Base-by-base conservation (phyloP, 2,888 invertebrate genomes). In the Seira ritae region DNA sequence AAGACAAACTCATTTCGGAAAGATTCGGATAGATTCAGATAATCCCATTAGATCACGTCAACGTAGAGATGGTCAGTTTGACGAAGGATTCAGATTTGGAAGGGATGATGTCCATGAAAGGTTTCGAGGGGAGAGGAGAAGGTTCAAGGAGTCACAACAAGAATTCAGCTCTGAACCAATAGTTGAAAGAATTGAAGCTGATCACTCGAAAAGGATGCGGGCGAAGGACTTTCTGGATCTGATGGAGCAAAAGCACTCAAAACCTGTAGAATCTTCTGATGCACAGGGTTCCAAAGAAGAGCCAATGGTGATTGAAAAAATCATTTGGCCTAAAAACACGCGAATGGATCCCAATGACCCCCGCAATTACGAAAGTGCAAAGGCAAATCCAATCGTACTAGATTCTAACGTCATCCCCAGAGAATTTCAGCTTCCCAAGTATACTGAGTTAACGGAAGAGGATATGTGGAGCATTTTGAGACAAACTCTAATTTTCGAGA, bases 391-490 rank as follows among this genome's bases (percentile, higher is more conserved):
- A 0, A n/a, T 24, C 0, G 1, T 12, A 4, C 22, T 80, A 31
- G 84, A 84, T 65, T 77, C 72, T 0, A 71, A 72, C 31, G 23
- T 31, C 15, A 50, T 89, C 12, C 88, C 88, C 12, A 79, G 80
- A 65, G 66, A 72, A 19, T 89, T 88, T 62, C 22, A 66, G 31
- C 24, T 79, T 1, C 75, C 71, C 0, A 68, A 85, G 12, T 85
- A 50, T 20, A 84, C 87, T 67, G 31, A 70, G 12, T 65, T 88
- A 0, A 87, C 88, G 15, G 80, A 84, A 50, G 62, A 62, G 0
- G 89, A 89, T 22, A 84, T 88, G 77, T 89, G 89, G 89, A 62
- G 8, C 19, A 37, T 85, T 3, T 50, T 89, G 0, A 84, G 20
- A 62, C 78, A 81, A 8, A 19, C 62, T 12, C 70, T 89, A 12